These are phyloP conservation scores for Siphlonurus alternatus DNA, from an alignment of 2,888 invertebrate species.

Conservation along the genomic window DNA sequence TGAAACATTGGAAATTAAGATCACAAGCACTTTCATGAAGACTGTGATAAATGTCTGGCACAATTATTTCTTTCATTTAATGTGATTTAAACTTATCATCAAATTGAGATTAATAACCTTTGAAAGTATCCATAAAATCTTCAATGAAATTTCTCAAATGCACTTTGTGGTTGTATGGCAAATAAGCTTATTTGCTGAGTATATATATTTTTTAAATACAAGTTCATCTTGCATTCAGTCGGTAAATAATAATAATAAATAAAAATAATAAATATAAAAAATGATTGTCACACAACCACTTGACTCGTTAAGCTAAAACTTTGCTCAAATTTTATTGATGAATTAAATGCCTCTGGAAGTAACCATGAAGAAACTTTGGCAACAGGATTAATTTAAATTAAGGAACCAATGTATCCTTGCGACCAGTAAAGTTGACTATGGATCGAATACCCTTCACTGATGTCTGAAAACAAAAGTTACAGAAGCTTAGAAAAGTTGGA, in stretches of 20 bases:
- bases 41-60: no score
- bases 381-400: neutral
- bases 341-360: neutral
- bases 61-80: no score
- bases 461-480: constrained; percentile 46
- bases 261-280: neutral
- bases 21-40: no score
- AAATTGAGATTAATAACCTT: no score
- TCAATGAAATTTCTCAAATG: no score
- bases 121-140: no score
- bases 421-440: constrained; percentile 61
- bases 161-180: neutral
- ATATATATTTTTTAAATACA: no score
- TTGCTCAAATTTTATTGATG: neutral
- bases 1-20: no score
- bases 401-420: constrained; percentile 34
- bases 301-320: neutral
- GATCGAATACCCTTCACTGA: constrained; percentile 74
- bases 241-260: neutral
- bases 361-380: neutral
- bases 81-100: no score
- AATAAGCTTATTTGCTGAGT: neutral
- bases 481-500: constrained; percentile 7
- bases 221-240: neutral
- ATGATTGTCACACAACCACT: neutral